Conservation (phyloP, 2,113 vertebrate genomes). For the Harpagus bidentatus region DNA sequence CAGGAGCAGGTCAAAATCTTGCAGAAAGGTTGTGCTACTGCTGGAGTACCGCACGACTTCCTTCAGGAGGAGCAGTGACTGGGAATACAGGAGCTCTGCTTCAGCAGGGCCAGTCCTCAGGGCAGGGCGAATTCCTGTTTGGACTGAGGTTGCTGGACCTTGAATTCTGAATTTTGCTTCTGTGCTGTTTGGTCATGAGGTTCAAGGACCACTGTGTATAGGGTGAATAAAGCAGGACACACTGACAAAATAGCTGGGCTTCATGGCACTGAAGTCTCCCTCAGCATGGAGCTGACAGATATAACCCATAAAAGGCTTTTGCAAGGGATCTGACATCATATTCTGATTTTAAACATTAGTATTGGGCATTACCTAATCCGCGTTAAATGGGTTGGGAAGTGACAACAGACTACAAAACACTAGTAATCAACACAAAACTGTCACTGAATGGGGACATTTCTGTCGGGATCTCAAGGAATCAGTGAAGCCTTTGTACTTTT, state of each 20-base stretch:
- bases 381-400: slow-evolving; percentile 29
- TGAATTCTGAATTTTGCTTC: background rate
- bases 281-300: background rate
- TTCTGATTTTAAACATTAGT: slow-evolving; percentile 14
- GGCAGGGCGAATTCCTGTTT: background rate
- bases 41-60: accelerated
- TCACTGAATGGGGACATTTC: slow-evolving; percentile 9
- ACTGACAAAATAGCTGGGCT: background rate
- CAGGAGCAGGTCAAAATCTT: background rate
- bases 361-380: slow-evolving; percentile 34
- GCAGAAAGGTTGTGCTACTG: background rate
- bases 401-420: background rate
- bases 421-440: slow-evolving; percentile 36
- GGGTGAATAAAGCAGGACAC: background rate
- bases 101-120: background rate
- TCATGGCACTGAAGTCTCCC: background rate
- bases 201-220: background rate
- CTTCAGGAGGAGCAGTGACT: background rate
- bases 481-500: slow-evolving; percentile 23
- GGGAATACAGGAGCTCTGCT: background rate
- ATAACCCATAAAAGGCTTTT: slow-evolving; percentile 9
- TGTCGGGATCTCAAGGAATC: background rate
- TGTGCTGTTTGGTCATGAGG: background rate
- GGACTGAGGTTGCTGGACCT: background rate
- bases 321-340: slow-evolving; percentile 13